These are phyloP conservation scores for Rhinogobius similis DNA, from an alignment of 2,113 vertebrate species.

Conservation along the genomic window DNA sequence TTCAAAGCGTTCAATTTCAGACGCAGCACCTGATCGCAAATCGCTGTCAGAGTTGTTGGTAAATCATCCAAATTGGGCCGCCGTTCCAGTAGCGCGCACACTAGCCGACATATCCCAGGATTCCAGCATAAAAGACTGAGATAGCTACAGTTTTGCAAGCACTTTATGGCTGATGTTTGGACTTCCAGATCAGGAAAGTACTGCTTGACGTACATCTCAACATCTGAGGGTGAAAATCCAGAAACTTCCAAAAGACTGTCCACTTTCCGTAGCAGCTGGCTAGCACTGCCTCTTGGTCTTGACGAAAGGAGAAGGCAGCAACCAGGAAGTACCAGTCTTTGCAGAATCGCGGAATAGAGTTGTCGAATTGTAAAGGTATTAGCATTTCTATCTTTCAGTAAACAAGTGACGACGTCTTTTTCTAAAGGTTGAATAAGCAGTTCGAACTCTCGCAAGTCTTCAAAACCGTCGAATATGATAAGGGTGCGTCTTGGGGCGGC, in stretches of 20 bases:
- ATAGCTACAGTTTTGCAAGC: slow-evolving; percentile 71
- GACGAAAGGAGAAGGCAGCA: slow-evolving; percentile 85
- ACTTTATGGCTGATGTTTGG: slow-evolving; percentile 51
- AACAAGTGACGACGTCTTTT: slow-evolving; percentile 40
- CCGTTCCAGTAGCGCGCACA: slow-evolving; percentile 79
- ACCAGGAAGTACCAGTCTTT: slow-evolving; percentile 83
- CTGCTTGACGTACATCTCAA: slow-evolving; percentile 73
- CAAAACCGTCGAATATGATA: slow-evolving; percentile 89
- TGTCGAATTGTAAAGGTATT: slow-evolving; percentile 71
- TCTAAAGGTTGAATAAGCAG: slow-evolving; percentile 66
- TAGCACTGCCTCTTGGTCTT: slow-evolving; percentile 80
- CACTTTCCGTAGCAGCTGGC: slow-evolving; percentile 79
- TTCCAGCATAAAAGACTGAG: slow-evolving; percentile 83
- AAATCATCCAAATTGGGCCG: slow-evolving; percentile 52
- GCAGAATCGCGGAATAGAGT: slow-evolving; percentile 83
- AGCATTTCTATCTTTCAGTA: slow-evolving; percentile 42
- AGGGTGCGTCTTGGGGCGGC: slow-evolving; percentile 81
- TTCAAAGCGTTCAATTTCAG: slow-evolving; percentile 31
- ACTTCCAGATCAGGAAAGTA: slow-evolving; percentile 73
- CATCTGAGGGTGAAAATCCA: slow-evolving; percentile 81
- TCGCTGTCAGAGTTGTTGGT: slow-evolving; percentile 83
- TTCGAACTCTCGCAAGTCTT: slow-evolving; percentile 82
- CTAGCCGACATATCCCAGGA: slow-evolving; percentile 81
- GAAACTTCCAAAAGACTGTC: slow-evolving; percentile 82
- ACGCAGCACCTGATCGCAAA: slow-evolving; percentile 76